Conservation (phyloP, 2,797 vertebrate species). For the Gobio occitaniae region DNA sequence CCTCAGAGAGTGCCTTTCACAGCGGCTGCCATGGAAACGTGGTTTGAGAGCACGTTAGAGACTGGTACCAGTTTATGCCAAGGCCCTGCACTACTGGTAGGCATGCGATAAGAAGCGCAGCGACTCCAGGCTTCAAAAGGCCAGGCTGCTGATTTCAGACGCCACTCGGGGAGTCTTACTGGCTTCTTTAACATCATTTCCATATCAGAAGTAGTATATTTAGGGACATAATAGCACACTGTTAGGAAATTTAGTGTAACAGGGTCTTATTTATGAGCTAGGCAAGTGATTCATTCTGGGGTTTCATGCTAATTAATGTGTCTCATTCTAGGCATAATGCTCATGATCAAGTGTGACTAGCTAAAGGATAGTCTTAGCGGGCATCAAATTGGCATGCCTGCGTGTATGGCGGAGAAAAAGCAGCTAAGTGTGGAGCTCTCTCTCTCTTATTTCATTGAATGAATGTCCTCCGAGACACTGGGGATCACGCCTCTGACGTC, state of each 20-base stretch:
- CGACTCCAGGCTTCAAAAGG: constrained; percentile 59
- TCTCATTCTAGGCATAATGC: constrained; percentile 73
- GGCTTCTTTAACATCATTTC: constrained; percentile 61
- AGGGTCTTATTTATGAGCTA: constrained; percentile 64
- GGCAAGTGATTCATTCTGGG: constrained; percentile 67
- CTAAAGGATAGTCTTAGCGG: constrained; percentile 52
- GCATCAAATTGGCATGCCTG: constrained; percentile 71
- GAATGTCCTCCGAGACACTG: constrained; percentile 70
- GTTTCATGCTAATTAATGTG: constrained; percentile 71
- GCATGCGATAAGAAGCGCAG: constrained; percentile 74
- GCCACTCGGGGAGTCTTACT: constrained; percentile 61
- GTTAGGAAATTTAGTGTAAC: constrained; percentile 64
- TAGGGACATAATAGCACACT: constrained; percentile 38
- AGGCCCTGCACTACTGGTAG: constrained; percentile 77
- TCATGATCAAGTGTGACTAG: constrained; percentile 72
- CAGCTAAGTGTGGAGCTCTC: constrained; percentile 43
- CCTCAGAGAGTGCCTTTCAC: constrained; percentile 80
- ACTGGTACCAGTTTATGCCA: constrained; percentile 84
- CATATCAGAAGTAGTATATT: constrained; percentile 64
- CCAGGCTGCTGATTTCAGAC: constrained; percentile 60
- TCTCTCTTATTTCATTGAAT: constrained; percentile 77
- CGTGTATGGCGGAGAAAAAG: constrained; percentile 62
- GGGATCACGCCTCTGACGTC: constrained; percentile 73
- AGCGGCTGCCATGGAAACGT: constrained; percentile 85
- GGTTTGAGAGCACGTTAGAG: constrained; percentile 80